Evolutionary conservation across 64 coral and sea anemone species (phyloP).

Genomic region (Pocillopora damicornis): DNA sequence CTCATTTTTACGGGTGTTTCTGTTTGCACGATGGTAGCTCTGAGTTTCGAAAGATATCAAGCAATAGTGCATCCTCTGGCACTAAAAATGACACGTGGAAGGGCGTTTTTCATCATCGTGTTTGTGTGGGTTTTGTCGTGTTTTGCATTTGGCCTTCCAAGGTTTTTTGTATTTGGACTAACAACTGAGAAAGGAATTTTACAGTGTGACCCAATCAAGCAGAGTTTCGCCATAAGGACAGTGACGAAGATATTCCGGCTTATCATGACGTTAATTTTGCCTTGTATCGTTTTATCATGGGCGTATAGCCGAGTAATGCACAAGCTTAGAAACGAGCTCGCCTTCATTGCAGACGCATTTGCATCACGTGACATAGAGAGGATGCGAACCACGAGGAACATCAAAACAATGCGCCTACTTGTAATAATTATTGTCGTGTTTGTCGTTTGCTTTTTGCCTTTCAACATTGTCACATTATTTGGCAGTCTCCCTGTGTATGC

Average conservation of each 20-base stretch:
- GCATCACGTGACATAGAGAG: not conserved
- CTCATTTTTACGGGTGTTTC: conserved; percentile 8
- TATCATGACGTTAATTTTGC: not conserved
- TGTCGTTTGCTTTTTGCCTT: not conserved
- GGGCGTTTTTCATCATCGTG: not conserved
- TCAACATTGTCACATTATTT: not conserved
- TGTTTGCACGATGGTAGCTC: not conserved
- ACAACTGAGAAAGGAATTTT: conserved; percentile 6
- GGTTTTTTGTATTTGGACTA: conserved; percentile 7
- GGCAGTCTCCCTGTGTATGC: not conserved
- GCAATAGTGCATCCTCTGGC: not conserved
- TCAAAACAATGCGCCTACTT: conserved; percentile 7
- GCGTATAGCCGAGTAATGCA: not conserved
- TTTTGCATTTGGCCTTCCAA: not conserved
- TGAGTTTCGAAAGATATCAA: conserved; percentile 9
- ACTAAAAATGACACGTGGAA: not conserved
- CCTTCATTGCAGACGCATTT: not conserved
- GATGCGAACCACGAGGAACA: not conserved
- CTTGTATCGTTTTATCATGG: not conserved
- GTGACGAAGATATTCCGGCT: not conserved
- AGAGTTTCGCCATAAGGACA: not conserved
- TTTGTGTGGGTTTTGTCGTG: not conserved
- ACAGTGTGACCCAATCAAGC: not conserved
- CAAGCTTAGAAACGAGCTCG: not conserved
- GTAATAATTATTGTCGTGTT: not conserved